A percentile compares a stretch with the other conserved stretches of the same genome.
phyloP scores from a whole-genome alignment of 2,797 vertebrate genomes.

The Cynodonichthys magdalenae region DNA sequence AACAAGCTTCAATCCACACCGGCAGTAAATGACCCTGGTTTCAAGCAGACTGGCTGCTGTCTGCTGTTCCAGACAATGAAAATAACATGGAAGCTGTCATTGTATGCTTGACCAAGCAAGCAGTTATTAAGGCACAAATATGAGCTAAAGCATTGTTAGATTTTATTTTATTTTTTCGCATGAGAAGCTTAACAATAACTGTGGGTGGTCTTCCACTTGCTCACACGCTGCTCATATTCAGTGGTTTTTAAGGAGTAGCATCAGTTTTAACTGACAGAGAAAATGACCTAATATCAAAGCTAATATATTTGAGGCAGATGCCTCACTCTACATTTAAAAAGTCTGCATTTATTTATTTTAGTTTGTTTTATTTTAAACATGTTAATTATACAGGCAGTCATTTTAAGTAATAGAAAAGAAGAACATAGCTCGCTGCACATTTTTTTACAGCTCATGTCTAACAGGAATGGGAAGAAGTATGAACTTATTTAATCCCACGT shows the following conservation, averaged over 20 bases:
- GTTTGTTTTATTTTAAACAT: too few species aligned
- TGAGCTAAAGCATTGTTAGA: constrained; percentile 53
- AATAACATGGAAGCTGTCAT: constrained; percentile 42
- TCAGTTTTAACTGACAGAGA: background rate
- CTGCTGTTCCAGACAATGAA: constrained; percentile 14
- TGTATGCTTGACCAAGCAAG: constrained; percentile 36
- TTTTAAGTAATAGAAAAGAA: too few species aligned
- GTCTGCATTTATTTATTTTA: too few species aligned
- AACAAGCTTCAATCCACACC: constrained; percentile 35
- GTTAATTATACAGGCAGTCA: too few species aligned
- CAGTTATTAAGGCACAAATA: constrained; percentile 54
- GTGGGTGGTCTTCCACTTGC: constrained; percentile 15
- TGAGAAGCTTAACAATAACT: constrained; percentile 31
- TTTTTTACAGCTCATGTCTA: too few species aligned
- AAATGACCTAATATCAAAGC: constrained; percentile 6
- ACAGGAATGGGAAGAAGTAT: too few species aligned
- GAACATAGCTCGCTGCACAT: too few species aligned
- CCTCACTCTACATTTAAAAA: constrained; percentile 25
- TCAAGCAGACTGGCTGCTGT: constrained; percentile 38
- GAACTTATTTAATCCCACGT: too few species aligned
- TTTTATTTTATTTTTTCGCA: constrained; percentile 6
- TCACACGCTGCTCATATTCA: constrained; percentile 6
- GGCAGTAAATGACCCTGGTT: constrained; percentile 25
- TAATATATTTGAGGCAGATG: constrained; percentile 1
- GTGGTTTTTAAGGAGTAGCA: constrained; percentile 15